Evolutionary conservation across 2,113 vertebrate genomes (phyloP).

Genomic region (Oxyruncus cristatus): DNA sequence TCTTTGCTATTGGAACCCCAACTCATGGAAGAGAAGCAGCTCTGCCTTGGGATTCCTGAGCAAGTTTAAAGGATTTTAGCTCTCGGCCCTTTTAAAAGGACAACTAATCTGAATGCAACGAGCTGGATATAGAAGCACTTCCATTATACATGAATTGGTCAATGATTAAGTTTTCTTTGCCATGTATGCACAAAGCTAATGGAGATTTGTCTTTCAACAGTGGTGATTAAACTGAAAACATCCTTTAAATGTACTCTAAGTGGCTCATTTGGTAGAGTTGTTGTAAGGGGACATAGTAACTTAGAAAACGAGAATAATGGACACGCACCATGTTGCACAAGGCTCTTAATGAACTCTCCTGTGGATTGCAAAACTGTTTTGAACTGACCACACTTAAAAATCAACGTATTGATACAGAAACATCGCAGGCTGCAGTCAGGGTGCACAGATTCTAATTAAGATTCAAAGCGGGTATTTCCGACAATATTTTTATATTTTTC

Average conservation of each 20-base stretch:
- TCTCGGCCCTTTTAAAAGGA: neutral
- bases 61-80: neutral
- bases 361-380: neutral
- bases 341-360: neutral
- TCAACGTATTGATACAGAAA: neutral
- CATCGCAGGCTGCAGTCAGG: accelerated
- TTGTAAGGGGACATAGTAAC: neutral
- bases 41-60: neutral
- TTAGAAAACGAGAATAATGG: neutral
- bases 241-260: neutral
- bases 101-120: neutral
- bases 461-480: neutral
- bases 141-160: neutral
- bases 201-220: neutral
- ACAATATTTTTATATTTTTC: neutral
- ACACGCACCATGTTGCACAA: neutral
- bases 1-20: neutral
- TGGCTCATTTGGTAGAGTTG: neutral
- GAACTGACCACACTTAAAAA: neutral
- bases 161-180: neutral
- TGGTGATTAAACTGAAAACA: slow-evolving; percentile 39
- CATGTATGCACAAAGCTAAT: neutral
- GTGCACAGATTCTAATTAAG: neutral
- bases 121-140: neutral
- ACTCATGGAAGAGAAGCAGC: neutral